Evolutionary conservation across 2,888 invertebrate species (phyloP), one percentile per base, ranked within the genome.

Genomic region (Plebejus melissa): DNA sequence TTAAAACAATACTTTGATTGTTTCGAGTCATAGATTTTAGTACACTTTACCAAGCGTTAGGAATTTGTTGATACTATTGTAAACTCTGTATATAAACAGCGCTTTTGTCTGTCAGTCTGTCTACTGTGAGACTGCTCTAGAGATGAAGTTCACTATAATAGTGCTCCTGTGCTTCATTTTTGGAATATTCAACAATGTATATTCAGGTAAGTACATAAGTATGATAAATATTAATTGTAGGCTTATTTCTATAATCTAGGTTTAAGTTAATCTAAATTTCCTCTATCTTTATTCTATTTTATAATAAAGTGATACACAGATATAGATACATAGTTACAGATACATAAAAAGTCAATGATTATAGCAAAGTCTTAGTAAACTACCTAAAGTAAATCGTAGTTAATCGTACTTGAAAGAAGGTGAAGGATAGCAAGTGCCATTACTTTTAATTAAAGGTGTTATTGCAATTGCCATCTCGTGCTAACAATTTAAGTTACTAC

Each of bases 21-120:
- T 46, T 22, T 65, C n/a, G 50, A 38, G 11, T 32, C 74, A n/a
- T n/a, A 69, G 46, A 69, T 58, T 38, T 81, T 81, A 82, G 86
- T 87, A 74, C 85, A 77, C 76, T 78, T 82, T 81, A 74, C 78
- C 77, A 81, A 84, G 87, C 89, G 76, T 83, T 78, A 57, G 79
- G 78, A 79, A 82, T 83, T 80, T 78, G 69, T 76, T 79, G 82
- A 81, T 81, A 79, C 77, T 76, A 78, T 76, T 77, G 80, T 81
- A 81, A 79, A 77, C 71, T 69, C 76, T 75, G 78, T 79, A 77
- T 82, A 82, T 70, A 75, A 70, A 41, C 22, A 28, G 6, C 28
- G 11, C 38, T 1, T 6, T 41, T 22, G 70, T 70, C 41, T 70
- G n/a, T 41, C 41, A 22, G 70, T 41, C 32, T 70, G 70, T 41